A percentile compares a stretch with the other conserved stretches of the same genome.
phyloP scores from a whole-genome alignment of 2,797 vertebrate species.

The Alectoris magna region DNA sequence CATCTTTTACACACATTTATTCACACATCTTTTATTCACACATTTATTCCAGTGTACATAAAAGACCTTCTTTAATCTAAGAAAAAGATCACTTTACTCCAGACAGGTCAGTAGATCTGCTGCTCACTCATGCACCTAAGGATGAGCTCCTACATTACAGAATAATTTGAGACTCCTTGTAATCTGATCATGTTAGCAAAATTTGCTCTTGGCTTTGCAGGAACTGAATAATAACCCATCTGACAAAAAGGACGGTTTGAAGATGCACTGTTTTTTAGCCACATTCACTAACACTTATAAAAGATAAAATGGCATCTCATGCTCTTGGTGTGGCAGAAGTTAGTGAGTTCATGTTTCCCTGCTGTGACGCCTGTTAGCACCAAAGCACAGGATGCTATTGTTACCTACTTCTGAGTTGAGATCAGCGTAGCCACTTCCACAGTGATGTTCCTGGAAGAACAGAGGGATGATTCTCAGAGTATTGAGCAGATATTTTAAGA shows the following conservation, averaged over 20 bases:
- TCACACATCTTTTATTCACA: too few relatives aligned
- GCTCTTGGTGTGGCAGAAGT: neutral
- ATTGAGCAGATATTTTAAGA: neutral
- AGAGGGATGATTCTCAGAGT: neutral
- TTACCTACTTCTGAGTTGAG: neutral
- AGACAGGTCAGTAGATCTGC: neutral
- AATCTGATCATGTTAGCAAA: neutral
- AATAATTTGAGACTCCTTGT: neutral
- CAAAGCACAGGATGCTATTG: neutral
- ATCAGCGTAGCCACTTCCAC: neutral
- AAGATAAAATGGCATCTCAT: constrained; percentile 26
- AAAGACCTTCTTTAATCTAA: neutral
- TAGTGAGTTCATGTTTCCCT: constrained; percentile 2
- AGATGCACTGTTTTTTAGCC: neutral
- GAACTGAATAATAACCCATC: neutral
- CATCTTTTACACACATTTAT: neutral
- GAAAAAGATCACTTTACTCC: neutral
- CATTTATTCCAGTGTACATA: neutral
- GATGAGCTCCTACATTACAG: neutral
- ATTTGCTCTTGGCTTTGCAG: constrained; percentile 5
- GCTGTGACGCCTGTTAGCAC: neutral
- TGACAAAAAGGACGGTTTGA: neutral
- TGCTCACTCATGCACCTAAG: neutral
- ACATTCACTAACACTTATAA: neutral
- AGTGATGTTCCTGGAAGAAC: neutral